Base-by-base conservation (phyloP, 2,797 vertebrate species). In the Threskiornis aethiopicus region DNA sequence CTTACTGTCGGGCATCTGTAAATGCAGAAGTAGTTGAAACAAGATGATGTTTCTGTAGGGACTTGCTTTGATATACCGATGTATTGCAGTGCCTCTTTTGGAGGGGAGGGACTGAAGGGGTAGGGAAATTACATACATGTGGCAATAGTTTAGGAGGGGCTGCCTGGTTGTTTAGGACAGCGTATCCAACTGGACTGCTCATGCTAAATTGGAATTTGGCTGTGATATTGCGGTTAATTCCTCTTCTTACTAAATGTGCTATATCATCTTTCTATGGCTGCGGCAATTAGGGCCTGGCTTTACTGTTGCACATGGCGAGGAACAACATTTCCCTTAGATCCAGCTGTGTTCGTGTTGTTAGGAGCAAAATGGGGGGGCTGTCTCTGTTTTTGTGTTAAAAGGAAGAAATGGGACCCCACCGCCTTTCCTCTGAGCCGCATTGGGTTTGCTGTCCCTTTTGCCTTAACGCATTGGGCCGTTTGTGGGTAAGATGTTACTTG, bases 171-270 rank as follows among this genome's bases (percentile, higher is more conserved):
- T 44, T 87, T 14, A 44, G 67, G 67, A 24, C 5, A 2, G 47
- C 11, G 39, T 62, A 47, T 94, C 58, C 91, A 77, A 91, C 70
- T 80, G 84, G 59, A 51, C 54, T 89, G 54, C 70, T 89, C 71
- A 35, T 83, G 65, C 64, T 80, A 46, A 73, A 47, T 15, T 47
- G 55, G 69, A 70, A 81, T 85, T 96, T 80, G 76, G 65, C 87
- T 81, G 52, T 59, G 55, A 44, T 82, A 35, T 2, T 89, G 82
- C 29, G 66, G 52, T 67, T 89, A 64, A 59, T 77, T 96, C 69
- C 17, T 87, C n/a, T 69, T 87, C 33, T 59, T 87, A 22, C 52
- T 51, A 55, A 73, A 87, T 52, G 5, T 73, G 67, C 59, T 77
- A 2, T 51, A 25, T 79, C 5, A 20, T 89, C 71, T 85, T 75